phyloP scores from a whole-genome alignment of 2,113 vertebrate species.

The Xenopus borealis region DNA sequence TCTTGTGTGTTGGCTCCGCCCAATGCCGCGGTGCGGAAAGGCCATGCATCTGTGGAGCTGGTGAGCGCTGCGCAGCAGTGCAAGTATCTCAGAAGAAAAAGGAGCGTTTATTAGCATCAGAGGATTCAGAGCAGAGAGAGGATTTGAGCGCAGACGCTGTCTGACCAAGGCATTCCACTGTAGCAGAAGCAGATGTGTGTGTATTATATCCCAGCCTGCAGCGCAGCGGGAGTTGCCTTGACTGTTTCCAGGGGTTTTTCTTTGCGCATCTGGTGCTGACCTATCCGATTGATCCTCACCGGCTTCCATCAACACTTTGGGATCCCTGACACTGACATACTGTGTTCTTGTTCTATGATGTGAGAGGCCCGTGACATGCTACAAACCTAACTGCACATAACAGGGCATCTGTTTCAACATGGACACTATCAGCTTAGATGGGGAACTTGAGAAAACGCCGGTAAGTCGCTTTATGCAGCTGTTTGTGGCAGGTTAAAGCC shows the following conservation, averaged over 20 bases:
- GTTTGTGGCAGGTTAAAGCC: no score
- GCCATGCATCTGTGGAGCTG: neutral
- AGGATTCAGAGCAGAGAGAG: conserved; percentile 25
- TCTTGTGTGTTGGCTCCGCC: neutral
- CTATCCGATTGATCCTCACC: neutral
- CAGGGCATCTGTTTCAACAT: conserved; percentile 55
- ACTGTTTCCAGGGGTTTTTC: neutral
- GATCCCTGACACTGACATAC: conserved; percentile 22
- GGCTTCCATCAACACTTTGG: neutral
- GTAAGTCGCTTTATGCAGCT: conserved; percentile 59
- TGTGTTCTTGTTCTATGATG: conserved; percentile 31
- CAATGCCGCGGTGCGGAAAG: neutral
- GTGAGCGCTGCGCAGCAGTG: neutral
- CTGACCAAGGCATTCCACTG: conserved; percentile 24
- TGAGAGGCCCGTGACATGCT: conserved; percentile 11
- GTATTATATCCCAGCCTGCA: neutral
- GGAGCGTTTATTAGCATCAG: conserved; percentile 16
- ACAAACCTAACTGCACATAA: conserved; percentile 20
- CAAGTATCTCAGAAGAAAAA: neutral
- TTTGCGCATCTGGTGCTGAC: conserved; percentile 1
- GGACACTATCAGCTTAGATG: conserved; percentile 58
- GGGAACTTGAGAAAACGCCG: conserved; percentile 64
- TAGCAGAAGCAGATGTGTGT: conserved; percentile 24
- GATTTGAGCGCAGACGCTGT: conserved; percentile 27
- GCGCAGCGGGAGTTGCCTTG: neutral